Base-by-base conservation (phyloP, 2,888 invertebrate species). In the Latrodectus elegans region DNA sequence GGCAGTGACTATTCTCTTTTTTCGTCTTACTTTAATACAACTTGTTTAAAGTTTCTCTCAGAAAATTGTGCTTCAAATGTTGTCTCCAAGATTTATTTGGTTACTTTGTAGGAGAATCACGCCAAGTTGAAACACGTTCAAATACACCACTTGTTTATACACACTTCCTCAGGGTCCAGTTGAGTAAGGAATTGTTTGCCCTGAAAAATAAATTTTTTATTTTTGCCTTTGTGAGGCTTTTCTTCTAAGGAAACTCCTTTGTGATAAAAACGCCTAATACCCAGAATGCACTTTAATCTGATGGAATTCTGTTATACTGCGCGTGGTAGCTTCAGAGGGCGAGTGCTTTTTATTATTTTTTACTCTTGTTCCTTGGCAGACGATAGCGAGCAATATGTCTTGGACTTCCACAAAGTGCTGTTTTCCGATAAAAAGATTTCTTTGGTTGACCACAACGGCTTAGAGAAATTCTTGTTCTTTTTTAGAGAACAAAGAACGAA, bases 381-480 rank as follows among this genome's bases (percentile, higher is more conserved):
- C 17, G 72, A 80, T 72, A 17, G 60, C 15, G 52, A 2, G 80
- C 80, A 72, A 80, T 80, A 80, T 80, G 72, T 80, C 80, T 80
- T 80, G 80, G 64, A 80, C 72, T 80, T 72, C 72, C 80, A 64
- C 49, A 64, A 72, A 64, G 51, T 64, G 64, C 49, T 65, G 71
- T 72, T 80, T 17, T 80, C 72, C 64, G n/a, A 72, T 64, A 72
- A 79, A 71, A 80, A 80, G 51, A 64, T 80, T 80, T 65, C 49
- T 60, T 64, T 17, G 80, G 80, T 80, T 80, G 80, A 80, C 80
- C 80, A 80, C 80, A 72, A 71, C 71, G 72, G 80, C 80, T 80
- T 80, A 64, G 38, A 72, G n/a, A 60, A 78, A 55, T 70, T 67
- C 52, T 77, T 77, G 52, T 78, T 78, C n/a, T 22, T 52, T 64